Base-by-base conservation (phyloP, 2,113 vertebrate species). In the Zeus faber region DNA sequence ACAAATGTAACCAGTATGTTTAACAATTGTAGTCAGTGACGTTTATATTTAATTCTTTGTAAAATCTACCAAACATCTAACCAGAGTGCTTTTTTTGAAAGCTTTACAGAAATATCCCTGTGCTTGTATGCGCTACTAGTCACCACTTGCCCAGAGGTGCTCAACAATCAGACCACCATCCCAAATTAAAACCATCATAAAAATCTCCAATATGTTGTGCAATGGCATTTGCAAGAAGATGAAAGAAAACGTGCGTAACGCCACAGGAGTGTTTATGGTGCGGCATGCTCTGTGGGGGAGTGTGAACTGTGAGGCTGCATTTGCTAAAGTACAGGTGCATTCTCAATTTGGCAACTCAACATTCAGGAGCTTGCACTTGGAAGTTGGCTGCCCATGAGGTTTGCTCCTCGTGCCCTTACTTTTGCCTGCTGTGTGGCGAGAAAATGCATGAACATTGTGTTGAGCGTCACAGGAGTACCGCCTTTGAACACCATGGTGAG, bases 331-430 rank as follows among this genome's bases (percentile, higher is more conserved):
- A 43, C 37, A 20, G 17, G 66, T 70, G 71, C 17, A 10, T 58
- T 52, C 9, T 35, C n/a, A 43, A 21, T 10, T 24, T 47, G 43
- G 31, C 47, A 24, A 60, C 49, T 45, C 49, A 37, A 57, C 82
- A 84, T 87, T 82, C 84, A 74, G 54, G 47, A 67, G 45, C 55
- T 62, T 67, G 51, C 31, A 39, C 54, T 23, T 49, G 24, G 52
- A 16, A 41, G 57, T 56, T 57, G 73, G 72, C 77, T 75, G 75
- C 77, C 52, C 41, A 18, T 20, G 67, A 79, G 77, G 78, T 75
- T n/a, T 77, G 64, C 81, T 82, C 85, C 85, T 81, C 77, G 71
- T 84, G 85, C 83, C 83, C 83, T 87, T 80, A 81, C 79, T 62
- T 67, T 81, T 62, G 69, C 55, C 70, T 72, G 67, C 67, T 54